phyloP scores from a whole-genome alignment of 2,113 vertebrate genomes.

The Strigops habroptila region DNA sequence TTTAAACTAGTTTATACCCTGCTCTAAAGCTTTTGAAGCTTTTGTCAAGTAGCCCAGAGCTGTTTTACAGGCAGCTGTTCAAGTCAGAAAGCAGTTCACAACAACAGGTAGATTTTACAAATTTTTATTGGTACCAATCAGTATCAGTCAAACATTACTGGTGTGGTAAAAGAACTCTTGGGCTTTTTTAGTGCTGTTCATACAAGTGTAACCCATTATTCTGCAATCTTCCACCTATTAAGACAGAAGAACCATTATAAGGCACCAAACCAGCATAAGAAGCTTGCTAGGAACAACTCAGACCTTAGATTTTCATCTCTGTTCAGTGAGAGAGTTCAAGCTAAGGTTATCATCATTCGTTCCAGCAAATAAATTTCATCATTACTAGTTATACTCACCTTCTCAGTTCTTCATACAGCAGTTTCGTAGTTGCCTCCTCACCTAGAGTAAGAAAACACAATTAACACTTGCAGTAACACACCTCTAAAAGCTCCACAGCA shows the following conservation, averaged over 20 bases:
- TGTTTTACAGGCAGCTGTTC: not conserved
- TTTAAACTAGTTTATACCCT: not conserved
- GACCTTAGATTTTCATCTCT: constrained; percentile 76
- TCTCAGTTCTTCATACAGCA: not conserved
- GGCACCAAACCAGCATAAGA: not conserved
- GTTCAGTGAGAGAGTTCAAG: constrained; percentile 84
- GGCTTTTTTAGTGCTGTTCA: not conserved
- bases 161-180: not conserved
- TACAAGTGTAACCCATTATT: not conserved
- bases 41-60: not conserved
- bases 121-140: constrained; percentile 24
- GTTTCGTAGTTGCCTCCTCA: not conserved
- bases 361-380: not conserved
- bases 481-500: not conserved
- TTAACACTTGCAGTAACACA: not conserved
- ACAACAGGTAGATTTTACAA: not conserved
- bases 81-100: not conserved
- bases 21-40: not conserved
- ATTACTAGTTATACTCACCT: not conserved
- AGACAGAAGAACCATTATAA: not conserved
- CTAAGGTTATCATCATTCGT: constrained; percentile 72
- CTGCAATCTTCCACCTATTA: not conserved
- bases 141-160: not conserved
- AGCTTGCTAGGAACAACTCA: constrained; percentile 60
- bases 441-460: not conserved